Percentiles rank a stretch among this genome's conserved stretches.
phyloP scores from a whole-genome alignment of 92 coral and sea anemone genomes.

The Virgularia gustaviana region DNA sequence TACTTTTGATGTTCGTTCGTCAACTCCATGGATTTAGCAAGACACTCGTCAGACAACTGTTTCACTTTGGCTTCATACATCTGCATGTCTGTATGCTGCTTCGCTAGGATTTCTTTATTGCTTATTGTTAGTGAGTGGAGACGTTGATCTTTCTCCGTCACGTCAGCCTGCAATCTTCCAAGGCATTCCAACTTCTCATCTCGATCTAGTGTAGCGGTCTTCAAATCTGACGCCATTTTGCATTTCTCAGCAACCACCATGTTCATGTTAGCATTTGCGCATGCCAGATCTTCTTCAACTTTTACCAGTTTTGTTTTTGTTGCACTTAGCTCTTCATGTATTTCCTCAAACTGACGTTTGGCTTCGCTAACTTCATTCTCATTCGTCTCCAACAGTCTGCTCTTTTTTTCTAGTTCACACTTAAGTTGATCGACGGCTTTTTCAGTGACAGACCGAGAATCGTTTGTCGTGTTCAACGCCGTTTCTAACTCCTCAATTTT shows the following conservation, averaged over 20 bases:
- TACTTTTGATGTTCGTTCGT: neutral
- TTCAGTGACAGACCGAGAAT: neutral
- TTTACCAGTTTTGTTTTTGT: slow-evolving; percentile 57
- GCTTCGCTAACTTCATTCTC: neutral
- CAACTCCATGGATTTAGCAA: neutral
- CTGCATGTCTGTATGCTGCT: slow-evolving; percentile 49
- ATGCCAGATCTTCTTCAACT: slow-evolving; percentile 49
- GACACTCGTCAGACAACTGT: slow-evolving; percentile 33
- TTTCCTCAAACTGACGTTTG: neutral
- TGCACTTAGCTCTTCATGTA: slow-evolving; percentile 43
- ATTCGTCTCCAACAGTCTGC: neutral
- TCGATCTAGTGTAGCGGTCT: neutral
- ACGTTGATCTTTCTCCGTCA: neutral
- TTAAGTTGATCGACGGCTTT: no score
- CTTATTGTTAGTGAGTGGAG: neutral
- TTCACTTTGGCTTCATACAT: slow-evolving; percentile 34
- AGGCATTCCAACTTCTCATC: neutral
- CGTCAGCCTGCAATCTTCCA: neutral
- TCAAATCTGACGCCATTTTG: neutral
- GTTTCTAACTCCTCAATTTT: neutral
- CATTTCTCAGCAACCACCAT: neutral
- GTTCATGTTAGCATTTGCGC: neutral
- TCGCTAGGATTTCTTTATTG: slow-evolving; percentile 25
- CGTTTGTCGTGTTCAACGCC: neutral
- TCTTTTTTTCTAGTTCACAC: neutral